Evolutionary conservation across 2,113 vertebrate genomes (phyloP).

Genomic region (Elephantulus edwardii): DNA sequence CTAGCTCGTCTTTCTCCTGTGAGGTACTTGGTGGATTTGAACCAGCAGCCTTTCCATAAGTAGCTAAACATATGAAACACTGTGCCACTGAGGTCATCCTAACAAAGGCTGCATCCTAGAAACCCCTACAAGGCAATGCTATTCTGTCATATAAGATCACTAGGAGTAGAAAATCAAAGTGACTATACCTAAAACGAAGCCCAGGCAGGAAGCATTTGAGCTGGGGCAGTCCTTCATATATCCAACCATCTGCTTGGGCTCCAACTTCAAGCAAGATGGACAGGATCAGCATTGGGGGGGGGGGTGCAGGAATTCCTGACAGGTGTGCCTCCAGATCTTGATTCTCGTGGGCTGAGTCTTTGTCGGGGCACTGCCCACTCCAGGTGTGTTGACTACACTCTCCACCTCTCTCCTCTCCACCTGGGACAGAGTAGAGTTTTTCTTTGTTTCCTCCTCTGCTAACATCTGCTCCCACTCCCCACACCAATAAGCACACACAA

Average conservation of each 20-base stretch:
- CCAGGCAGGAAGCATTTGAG: neutral
- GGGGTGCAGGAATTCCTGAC: neutral
- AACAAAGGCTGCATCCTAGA: neutral
- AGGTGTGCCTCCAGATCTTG: neutral
- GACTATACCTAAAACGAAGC: neutral
- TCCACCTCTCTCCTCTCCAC: neutral
- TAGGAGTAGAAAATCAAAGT: neutral
- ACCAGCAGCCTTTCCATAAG: too few relatives aligned
- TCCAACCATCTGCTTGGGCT: neutral
- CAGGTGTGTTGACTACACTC: neutral
- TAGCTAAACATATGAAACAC: too few relatives aligned
- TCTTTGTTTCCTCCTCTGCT: neutral
- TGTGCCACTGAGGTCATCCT: too few relatives aligned
- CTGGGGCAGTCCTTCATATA: neutral
- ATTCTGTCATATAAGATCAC: neutral
- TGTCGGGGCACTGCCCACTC: neutral
- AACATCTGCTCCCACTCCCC: neutral
- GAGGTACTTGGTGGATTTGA: too few relatives aligned
- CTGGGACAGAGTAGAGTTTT: neutral
- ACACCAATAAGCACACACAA: slow-evolving; percentile 14
- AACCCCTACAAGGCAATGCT: neutral
- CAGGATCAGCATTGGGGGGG: neutral
- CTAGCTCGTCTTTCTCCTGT: too few relatives aligned
- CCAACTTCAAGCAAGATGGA: neutral
- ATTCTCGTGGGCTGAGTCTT: neutral